phyloP scores from a whole-genome alignment of 2,888 invertebrate species.

The Idaea aversata region DNA sequence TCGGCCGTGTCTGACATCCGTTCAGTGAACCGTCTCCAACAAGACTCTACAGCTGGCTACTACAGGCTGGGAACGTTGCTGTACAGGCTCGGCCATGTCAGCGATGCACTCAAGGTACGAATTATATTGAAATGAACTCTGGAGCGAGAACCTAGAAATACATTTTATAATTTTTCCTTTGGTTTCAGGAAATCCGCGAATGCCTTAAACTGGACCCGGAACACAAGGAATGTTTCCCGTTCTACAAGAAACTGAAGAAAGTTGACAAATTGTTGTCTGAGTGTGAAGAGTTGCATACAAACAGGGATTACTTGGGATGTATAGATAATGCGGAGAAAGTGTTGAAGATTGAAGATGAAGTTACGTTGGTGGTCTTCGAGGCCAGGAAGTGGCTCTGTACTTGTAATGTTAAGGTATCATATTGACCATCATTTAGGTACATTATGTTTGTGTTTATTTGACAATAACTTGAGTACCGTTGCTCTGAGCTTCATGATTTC shows the following conservation, averaged over 20 bases:
- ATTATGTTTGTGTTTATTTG: neutral
- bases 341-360: constrained; percentile 85
- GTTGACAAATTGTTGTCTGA: constrained; percentile 88
- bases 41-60: constrained; percentile 95
- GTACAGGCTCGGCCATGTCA: constrained; percentile 95
- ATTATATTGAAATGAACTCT: too few relatives aligned
- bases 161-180: neutral
- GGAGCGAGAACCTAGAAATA: neutral
- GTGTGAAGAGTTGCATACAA: constrained; percentile 82
- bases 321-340: constrained; percentile 84
- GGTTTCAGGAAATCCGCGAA: constrained; percentile 90
- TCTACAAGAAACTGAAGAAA: constrained; percentile 98
- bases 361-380: constrained; percentile 85
- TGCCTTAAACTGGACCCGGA: constrained; percentile 98
- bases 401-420: constrained; percentile 81
- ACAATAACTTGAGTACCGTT: too few relatives aligned
- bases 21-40: constrained; percentile 92
- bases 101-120: constrained; percentile 90
- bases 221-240: constrained; percentile 96
- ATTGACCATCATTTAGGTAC: neutral
- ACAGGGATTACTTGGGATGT: constrained; percentile 84
- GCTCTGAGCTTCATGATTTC: too few relatives aligned
- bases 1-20: constrained; percentile 95
- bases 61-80: constrained; percentile 90
- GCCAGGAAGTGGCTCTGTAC: constrained; percentile 90